A percentile compares a stretch with the other conserved stretches of the same genome.
Conservation (phyloP, 2,888 invertebrate species). For the Scaptomyza flava region DNA sequence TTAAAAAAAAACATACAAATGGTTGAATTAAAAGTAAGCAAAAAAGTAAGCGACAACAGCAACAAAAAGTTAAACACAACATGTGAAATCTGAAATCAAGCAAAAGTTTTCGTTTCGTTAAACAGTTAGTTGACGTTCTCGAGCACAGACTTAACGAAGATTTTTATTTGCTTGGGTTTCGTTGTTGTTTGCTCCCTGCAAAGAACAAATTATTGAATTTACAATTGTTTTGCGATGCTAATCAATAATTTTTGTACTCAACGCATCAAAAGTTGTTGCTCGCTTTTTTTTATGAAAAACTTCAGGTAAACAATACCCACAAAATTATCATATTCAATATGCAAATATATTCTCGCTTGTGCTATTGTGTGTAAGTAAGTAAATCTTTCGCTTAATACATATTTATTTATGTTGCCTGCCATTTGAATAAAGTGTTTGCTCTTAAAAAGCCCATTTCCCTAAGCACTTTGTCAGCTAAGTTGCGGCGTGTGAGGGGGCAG, state of each 20-base stretch:
- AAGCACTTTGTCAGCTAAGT: conserved; percentile 59
- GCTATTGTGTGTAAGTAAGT: conserved; percentile 20
- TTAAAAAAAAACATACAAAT: too few relatives aligned
- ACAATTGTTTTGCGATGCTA: too few relatives aligned
- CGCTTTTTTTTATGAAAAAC: too few relatives aligned
- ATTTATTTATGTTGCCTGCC: conserved; percentile 68
- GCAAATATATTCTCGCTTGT: not conserved
- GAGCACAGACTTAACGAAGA: not conserved
- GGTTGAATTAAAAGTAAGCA: too few relatives aligned
- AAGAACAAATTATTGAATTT: too few relatives aligned
- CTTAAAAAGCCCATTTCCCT: conserved; percentile 77
- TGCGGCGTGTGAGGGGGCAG: not conserved
- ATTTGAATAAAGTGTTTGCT: conserved; percentile 76
- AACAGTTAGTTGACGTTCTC: not conserved
- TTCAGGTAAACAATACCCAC: not conserved
- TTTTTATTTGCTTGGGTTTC: not conserved
- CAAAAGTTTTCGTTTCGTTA: not conserved
- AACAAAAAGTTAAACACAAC: too few relatives aligned
- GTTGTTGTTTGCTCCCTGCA: not conserved
- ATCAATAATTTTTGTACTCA: not conserved
- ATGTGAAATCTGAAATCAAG: too few relatives aligned
- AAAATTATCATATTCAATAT: not conserved
- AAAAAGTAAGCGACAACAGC: too few relatives aligned
- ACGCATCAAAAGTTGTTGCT: not conserved
- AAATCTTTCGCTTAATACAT: conserved; percentile 48